A percentile compares a stretch with the other conserved stretches of the same genome.
Conservation (phyloP, 1,140 invertebrate genomes). For the Adelges cooleyi region DNA sequence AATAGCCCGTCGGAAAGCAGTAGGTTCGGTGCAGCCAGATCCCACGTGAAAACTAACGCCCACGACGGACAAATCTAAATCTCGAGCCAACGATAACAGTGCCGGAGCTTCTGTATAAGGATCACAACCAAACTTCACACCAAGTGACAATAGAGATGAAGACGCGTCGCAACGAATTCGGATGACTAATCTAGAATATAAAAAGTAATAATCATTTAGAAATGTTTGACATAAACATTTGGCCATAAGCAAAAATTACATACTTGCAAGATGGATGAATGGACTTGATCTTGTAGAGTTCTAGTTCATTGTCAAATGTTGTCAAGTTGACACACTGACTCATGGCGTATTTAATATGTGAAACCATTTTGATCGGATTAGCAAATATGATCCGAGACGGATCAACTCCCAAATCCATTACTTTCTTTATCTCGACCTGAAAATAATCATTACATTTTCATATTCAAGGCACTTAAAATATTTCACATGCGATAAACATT, state of each 20-base stretch:
- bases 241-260: too few relatives aligned
- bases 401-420: conserved; percentile 62
- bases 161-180: conserved; percentile 80
- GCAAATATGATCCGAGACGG: conserved; percentile 85
- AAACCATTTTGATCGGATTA: conserved; percentile 87
- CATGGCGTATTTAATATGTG: conserved; percentile 75
- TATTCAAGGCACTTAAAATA: too few relatives aligned
- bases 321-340: conserved; percentile 62
- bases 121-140: conserved; percentile 93
- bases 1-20: conserved; percentile 64
- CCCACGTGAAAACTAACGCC: conserved; percentile 85
- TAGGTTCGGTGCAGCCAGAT: conserved; percentile 64
- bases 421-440: conserved; percentile 72
- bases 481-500: conserved; percentile 11
- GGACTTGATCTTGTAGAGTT: conserved; percentile 80
- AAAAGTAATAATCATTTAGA: too few relatives aligned
- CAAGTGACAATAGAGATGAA: conserved; percentile 71
- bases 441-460: conserved; percentile 35
- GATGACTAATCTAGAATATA: conserved; percentile 66
- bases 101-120: conserved; percentile 60
- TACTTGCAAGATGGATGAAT: conserved; percentile 67
- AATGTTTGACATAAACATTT: too few relatives aligned
- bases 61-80: conserved; percentile 59
- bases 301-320: conserved; percentile 91
- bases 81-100: conserved; percentile 61